Base-by-base conservation (phyloP, 2,113 vertebrate genomes). In the Anoura caudifer region DNA sequence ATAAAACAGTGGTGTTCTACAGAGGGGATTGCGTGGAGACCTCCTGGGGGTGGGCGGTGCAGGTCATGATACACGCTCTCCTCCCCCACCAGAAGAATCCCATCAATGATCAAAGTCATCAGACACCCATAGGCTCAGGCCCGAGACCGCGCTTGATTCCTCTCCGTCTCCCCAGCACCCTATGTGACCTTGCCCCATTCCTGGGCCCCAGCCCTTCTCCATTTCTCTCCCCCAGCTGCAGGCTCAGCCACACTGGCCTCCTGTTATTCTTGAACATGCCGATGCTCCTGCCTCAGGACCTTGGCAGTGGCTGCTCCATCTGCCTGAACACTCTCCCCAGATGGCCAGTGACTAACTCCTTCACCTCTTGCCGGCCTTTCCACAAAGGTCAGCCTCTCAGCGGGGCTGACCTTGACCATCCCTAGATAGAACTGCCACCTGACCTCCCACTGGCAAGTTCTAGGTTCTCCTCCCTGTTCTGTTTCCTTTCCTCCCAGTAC, bases 171-270 rank as follows among this genome's bases (percentile, higher is more conserved):
- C 4, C 17, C 33, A 26, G 3, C 7, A 12, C 9, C 47, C 31
- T 19, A 0, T 0, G 1, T 24, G n/a, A 12, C 33, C 77, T 45
- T 22, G 38, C 22, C 41, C 17, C 15, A 1, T 22, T 38, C 17
- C 59, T 36, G 14, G 2, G 14, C 5, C 65, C 17, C 31, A 43
- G 16, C 11, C 6, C 85, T 31, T 1, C 88, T 24, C 1, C 8
- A 24, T 11, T 45, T 17, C 19, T 54, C 8, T 50, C 56, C 9
- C 6, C 3, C 41, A 11, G 26, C 22, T 9, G 7, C 17, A 84
- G 12, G 22, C 5, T 38, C 41, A 65, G 4, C 24, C 79, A 77
- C 10, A 36, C 26, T 17, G 26, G n/a, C n/a, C 75, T 56, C 36
- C 45, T 36, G 12, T 15, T 72, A 0, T 19, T 24, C 43, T 69